Evolutionary conservation across 1,140 invertebrate genomes (phyloP).

Genomic region (Zaprionus africanus): DNA sequence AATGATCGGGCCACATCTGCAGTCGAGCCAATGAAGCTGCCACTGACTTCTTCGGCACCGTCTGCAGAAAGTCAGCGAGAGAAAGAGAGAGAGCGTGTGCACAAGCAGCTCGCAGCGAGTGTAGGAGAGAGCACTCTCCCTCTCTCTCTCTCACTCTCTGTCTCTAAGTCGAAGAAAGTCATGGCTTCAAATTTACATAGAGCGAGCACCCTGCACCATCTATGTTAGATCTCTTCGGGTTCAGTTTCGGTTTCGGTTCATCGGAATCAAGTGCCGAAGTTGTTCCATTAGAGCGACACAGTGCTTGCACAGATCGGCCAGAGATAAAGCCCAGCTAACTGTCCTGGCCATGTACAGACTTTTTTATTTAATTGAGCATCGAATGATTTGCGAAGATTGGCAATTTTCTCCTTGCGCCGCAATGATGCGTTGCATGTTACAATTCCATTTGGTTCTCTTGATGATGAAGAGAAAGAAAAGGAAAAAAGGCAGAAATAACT

Average conservation of each 20-base stretch:
- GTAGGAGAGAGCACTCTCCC: conserved; percentile 8
- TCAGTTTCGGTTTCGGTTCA: conserved; percentile 2
- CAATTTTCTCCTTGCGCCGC: not conserved
- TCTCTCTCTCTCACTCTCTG: conserved; percentile 1
- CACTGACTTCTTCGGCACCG: conserved; percentile 10
- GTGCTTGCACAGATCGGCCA: not conserved
- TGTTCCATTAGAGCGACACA: conserved; percentile 16
- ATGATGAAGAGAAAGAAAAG: no score
- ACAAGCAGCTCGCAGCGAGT: conserved; percentile 25
- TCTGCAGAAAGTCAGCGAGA: not conserved
- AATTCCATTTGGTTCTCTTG: not conserved
- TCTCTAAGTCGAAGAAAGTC: conserved; percentile 24
- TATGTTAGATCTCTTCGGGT: conserved; percentile 5
- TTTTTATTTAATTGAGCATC: not conserved
- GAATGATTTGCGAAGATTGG: not conserved
- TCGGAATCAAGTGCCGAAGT: conserved; percentile 3
- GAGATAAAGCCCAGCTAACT: not conserved
- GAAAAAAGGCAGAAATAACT: no score
- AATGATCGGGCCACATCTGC: conserved; percentile 75
- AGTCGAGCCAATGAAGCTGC: conserved; percentile 53
- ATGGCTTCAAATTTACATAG: conserved; percentile 3
- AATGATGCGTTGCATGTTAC: not conserved
- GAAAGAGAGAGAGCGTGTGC: not conserved
- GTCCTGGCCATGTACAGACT: not conserved
- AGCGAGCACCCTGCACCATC: conserved; percentile 5